A percentile compares a stretch with the other conserved stretches of the same genome.
phyloP scores from a whole-genome alignment of 2,797 vertebrate genomes.

The Hippopotamyrus pictus region DNA sequence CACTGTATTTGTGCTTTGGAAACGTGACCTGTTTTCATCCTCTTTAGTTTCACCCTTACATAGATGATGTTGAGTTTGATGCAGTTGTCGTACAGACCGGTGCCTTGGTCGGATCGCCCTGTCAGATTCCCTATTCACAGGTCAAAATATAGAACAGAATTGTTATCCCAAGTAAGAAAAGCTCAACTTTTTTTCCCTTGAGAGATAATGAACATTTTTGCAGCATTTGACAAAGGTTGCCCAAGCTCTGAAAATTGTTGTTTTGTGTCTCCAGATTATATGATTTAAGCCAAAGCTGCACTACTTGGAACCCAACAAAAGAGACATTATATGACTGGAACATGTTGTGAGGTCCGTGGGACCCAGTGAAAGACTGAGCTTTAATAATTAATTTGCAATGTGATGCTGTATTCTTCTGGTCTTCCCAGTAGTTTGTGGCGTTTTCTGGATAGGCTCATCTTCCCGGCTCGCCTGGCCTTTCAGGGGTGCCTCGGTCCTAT shows the following conservation, averaged over 20 bases:
- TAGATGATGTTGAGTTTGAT: neutral
- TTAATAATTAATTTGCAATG: conserved; percentile 18
- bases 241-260: neutral
- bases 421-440: conserved; percentile 1
- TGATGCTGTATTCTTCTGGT: neutral
- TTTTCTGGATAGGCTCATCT: neutral
- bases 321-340: conserved; percentile 6
- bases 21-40: neutral
- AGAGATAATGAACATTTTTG: neutral
- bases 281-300: neutral
- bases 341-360: neutral
- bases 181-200: neutral
- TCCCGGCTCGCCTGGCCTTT: neutral
- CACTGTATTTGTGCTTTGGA: neutral
- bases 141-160: neutral
- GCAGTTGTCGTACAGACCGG: neutral
- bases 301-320: neutral
- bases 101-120: neutral
- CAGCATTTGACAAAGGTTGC: neutral
- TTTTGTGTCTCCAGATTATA: neutral
- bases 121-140: neutral
- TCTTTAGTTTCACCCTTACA: neutral
- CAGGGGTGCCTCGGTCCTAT: neutral
- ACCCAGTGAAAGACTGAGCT: neutral
- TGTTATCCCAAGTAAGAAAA: neutral